Base-by-base conservation (phyloP, 2,888 invertebrate species). In the Antitype chi region DNA sequence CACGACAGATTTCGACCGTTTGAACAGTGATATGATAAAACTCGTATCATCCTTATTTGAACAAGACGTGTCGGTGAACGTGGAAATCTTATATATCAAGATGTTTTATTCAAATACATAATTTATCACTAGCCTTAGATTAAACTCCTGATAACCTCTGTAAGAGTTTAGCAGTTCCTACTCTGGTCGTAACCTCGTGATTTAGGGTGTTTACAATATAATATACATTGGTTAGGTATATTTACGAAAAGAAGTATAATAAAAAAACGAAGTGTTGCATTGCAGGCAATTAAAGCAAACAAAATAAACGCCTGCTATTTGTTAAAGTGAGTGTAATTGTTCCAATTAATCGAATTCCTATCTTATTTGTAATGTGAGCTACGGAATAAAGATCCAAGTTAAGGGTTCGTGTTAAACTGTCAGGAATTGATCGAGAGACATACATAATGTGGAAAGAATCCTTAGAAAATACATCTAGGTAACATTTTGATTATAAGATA, bases 331-430 rank as follows among this genome's bases (percentile, higher is more conserved):
- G 66, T 63, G 59, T 70, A 81, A 86, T 76, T 74, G 81, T 57
- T 63, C n/a, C 78, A 83, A 83, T 83, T 85, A 80, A 70, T 85
- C 63, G 66, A 68, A 78, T 83, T 77, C 73, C 75, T 60, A 74
- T 80, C 67, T 63, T 76, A 23, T 67, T 70, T 25, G 74, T 74
- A 64, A 59, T 52, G 28, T 25, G 23, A 76, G 23, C 52, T 59
- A 53, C 49, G 25, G 20, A 28, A 28, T 52, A 32, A 66, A 66
- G 7, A 70, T 53, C 13, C 52, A 28, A 69, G 57, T 75, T 59
- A 53, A 67, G 2, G 47, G n/a, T 15, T 28, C 47, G 17, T 59
- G 15, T 64, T 17, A 15, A 43, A 25, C 17, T 23, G 7, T 23
- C n/a, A 23, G 49, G 25, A 25, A 47, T 23, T 38, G n/a, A 55